Conservation (phyloP, 2,797 vertebrate genomes). For the Triplophysa yarkandensis region DNA sequence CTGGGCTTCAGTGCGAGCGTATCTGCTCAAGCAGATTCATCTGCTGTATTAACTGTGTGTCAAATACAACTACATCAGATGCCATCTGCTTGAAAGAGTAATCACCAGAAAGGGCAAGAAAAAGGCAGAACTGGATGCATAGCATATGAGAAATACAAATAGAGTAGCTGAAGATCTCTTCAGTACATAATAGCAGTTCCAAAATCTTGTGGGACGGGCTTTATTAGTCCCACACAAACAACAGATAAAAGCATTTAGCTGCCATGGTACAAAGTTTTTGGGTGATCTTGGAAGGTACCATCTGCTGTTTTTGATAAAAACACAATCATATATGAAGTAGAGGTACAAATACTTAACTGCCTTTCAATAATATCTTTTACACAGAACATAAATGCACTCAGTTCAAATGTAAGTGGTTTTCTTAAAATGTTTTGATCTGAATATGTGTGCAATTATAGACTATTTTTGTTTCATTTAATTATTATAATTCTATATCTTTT, state of each 20-base stretch:
- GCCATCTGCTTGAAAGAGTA: not conserved
- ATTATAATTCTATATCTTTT: too few relatives aligned
- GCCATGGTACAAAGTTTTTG: slow-evolving; percentile 5
- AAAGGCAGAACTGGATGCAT: not conserved
- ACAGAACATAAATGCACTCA: too few relatives aligned
- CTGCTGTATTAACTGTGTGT: slow-evolving; percentile 29
- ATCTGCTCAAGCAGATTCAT: slow-evolving; percentile 23
- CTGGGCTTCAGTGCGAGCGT: slow-evolving; percentile 9
- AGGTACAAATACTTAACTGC: too few relatives aligned
- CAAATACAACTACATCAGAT: slow-evolving; percentile 24
- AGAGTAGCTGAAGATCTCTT: not conserved
- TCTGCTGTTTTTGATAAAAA: slow-evolving; percentile 18
- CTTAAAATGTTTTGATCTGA: too few relatives aligned
- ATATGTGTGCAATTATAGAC: too few relatives aligned
- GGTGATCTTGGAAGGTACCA: slow-evolving; percentile 15
- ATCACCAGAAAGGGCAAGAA: not conserved
- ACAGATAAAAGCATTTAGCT: not conserved
- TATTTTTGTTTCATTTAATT: too few relatives aligned
- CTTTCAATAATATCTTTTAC: too few relatives aligned
- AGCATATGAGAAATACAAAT: not conserved
- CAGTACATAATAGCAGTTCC: too few relatives aligned
- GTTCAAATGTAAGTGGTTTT: too few relatives aligned
- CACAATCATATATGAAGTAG: too few relatives aligned
- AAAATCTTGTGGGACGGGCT: not conserved
- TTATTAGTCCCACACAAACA: not conserved